A percentile compares a stretch with the other conserved stretches of the same genome.
Evolutionary conservation across 2,113 vertebrate genomes (phyloP).

Genomic region (Dromiciops gliroides): DNA sequence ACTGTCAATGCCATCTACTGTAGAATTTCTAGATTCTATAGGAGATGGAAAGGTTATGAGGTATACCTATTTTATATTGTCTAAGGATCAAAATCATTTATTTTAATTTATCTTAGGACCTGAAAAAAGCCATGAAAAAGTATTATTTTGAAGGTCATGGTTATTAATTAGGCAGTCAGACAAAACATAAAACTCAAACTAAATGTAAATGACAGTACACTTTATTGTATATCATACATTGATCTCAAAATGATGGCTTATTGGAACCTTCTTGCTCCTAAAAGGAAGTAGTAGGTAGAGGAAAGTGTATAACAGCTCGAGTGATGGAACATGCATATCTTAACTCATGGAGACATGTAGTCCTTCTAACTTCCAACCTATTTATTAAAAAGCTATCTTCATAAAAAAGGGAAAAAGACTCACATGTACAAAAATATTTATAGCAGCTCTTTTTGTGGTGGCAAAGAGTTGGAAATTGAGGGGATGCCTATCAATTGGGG

Average conservation of each 20-base stretch:
- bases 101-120: neutral
- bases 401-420: no score
- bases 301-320: neutral
- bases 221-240: neutral
- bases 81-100: no score
- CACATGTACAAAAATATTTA: no score
- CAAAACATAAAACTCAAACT: neutral
- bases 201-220: neutral
- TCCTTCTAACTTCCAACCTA: neutral
- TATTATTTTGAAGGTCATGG: neutral
- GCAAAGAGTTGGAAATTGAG: no score
- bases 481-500: no score
- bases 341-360: neutral
- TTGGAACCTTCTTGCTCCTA: neutral
- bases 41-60: no score
- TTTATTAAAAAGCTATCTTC: no score
- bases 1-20: neutral
- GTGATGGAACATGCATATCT: neutral
- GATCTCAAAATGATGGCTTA: neutral
- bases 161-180: neutral
- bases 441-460: no score
- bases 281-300: neutral
- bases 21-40: neutral
- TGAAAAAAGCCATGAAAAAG: neutral
- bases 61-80: neutral